Base-by-base conservation (phyloP, 2,113 vertebrate species). In the Coreoperca whiteheadi region DNA sequence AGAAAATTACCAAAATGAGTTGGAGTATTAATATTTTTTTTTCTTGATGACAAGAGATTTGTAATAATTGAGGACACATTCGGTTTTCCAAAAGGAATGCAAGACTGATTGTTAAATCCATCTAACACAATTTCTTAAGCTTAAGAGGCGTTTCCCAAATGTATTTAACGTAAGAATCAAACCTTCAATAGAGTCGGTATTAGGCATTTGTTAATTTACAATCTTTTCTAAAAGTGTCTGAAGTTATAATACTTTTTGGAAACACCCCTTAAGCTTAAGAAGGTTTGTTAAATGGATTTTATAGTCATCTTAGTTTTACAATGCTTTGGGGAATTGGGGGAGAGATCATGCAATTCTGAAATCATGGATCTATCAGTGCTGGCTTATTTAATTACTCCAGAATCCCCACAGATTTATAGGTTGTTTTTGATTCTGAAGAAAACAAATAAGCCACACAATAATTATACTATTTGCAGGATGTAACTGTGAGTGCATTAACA, bases 351-450 rank as follows among this genome's bases (percentile, higher is more conserved):
- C 14, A 48, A n/a, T 66, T 32, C 63, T 56, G 20, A 77, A 77
- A 65, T 16, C 34, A 65, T 6, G 28, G n/a, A 21, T 16, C 23
- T 14, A 46, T 56, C 6, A 56, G 23, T 20, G 46, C 34, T 30
- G 34, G 34, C 46, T 12, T 43, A 25, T 48, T 46, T 59, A 10
- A 8, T 46, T 25, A 11, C 4, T 68, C 15, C 18, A 48, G 53
- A 21, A 50, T 59, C 64, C 20, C 20, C 23, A 59, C 2, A 60
- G 21, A 69, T 69, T 28, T 50, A 48, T 37, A 11, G 25, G 6
- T 57, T 56, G 20, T 78, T 60, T 51, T 53, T 63, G 34, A n/a
- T n/a, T 56, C 65, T 43, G 28, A 56, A n/a, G 57, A 64, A 57
- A 43, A 46, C 25, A 34, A 56, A 43, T 2, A 12, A 43, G 11